A percentile compares a stretch with the other conserved stretches of the same genome.
Evolutionary conservation across 2,113 vertebrate genomes (phyloP).

Genomic region (Cephalophus harveyi): DNA sequence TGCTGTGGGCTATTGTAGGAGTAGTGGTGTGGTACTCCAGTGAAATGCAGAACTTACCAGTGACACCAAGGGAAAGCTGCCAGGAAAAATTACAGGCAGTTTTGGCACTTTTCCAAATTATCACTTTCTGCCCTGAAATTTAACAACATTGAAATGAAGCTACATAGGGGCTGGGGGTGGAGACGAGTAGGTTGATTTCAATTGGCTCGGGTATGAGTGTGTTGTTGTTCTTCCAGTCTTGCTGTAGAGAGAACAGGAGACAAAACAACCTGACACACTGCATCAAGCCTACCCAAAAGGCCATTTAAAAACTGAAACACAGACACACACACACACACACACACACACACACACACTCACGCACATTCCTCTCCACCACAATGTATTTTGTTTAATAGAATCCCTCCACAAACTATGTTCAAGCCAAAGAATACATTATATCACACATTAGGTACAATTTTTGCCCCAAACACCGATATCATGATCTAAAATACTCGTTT

Average conservation of each 20-base stretch:
- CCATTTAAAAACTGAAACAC: background rate
- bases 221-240: background rate
- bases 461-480: background rate
- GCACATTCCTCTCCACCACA: background rate
- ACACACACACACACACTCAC: background rate
- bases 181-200: background rate
- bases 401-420: background rate
- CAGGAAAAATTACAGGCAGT: background rate
- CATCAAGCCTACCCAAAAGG: background rate
- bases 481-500: background rate
- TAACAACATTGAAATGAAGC: constrained; percentile 38
- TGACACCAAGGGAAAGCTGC: background rate
- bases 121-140: constrained; percentile 35
- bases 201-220: background rate
- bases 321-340: background rate
- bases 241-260: constrained; percentile 38
- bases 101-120: constrained; percentile 33
- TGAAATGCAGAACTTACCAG: constrained; percentile 3
- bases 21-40: background rate
- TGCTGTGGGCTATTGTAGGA: background rate
- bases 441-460: background rate
- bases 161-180: background rate
- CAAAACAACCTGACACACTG: background rate
- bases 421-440: background rate
- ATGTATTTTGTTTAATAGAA: background rate